Evolutionary conservation across 2,888 invertebrate genomes (phyloP), one percentile per base, ranked within the genome.

Genomic region (Panzeria rudis): DNA sequence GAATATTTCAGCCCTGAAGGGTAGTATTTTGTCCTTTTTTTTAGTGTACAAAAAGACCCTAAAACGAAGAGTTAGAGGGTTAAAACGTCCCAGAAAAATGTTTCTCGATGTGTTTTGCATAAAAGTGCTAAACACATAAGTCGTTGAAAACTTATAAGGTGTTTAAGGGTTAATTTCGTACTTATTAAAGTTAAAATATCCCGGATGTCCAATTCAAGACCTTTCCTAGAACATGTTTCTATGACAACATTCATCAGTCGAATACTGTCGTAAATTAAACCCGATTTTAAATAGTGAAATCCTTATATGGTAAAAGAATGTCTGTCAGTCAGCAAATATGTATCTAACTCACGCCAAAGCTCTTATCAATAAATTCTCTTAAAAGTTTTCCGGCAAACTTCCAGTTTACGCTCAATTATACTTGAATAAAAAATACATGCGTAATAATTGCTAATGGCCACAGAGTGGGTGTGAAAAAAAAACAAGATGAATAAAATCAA

Each of bases 381-480:
- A n/a, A 47, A 56, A 71, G 11, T 35, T 62, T 54, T 17, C 25
- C 62, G 25, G 15, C n/a, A 59, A 66, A 66, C 5, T 50, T 66
- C 29, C 66, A 80, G 38, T 68, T 64, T 64, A 41, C 47, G 56
- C 82, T 76, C 71, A 82, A 76, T 59, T 77, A 20, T 64, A 17
- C 13, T 41, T 50, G 13, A 73, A 64, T 50, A 38, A 35, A 50
- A 80, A 41, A 69, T 25, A 82, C 82, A 76, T 82, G 82, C 82
- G 82, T 82, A 77, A 71, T 69, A 77, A 77, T 56, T 56, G 20
- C 25, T 20, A 38, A 71, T 64, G 25, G 69, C 64, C 69, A 76
- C 32, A 76, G 38, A 72, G 71, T 68, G 72, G 79, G 79, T 71
- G 82, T 71, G 82, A 56, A 69, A 54, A 38, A 56, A 69, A 54